Evolutionary conservation across 2,888 invertebrate species (phyloP).

Genomic region (Cheilosia impressa): DNA sequence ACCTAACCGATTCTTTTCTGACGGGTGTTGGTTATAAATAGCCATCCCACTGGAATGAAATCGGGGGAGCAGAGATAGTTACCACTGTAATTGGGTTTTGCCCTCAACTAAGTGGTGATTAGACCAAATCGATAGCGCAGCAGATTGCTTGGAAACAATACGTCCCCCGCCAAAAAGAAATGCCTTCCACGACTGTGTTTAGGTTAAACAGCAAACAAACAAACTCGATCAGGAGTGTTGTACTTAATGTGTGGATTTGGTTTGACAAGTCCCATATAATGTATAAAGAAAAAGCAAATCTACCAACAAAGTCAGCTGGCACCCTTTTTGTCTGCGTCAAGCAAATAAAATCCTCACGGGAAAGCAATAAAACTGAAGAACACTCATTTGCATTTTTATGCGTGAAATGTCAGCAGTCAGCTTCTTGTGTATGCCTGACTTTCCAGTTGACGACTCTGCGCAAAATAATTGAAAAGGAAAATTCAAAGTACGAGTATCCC

Average conservation of each 20-base stretch:
- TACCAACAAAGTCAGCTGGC: neutral
- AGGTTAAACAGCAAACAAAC: too few species aligned
- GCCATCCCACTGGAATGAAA: neutral
- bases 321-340: neutral
- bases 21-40: neutral
- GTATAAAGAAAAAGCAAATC: neutral
- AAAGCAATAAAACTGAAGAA: neutral
- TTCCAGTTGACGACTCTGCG: neutral
- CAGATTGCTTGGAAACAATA: neutral
- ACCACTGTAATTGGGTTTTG: slow-evolving; percentile 6
- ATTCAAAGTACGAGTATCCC: neutral
- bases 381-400: slow-evolving; percentile 11
- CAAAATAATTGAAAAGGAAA: neutral
- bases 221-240: neutral
- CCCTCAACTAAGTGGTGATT: slow-evolving; percentile 11
- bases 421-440: too few species aligned
- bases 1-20: neutral
- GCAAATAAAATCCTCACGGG: neutral
- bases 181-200: neutral
- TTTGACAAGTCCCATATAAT: too few species aligned
- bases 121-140: slow-evolving; percentile 2
- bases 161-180: neutral
- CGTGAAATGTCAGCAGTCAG: neutral
- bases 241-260: too few species aligned
- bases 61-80: neutral